These are phyloP conservation scores for Trilocha varians DNA, from an alignment of 2,888 invertebrate genomes.

Conservation along the genomic window DNA sequence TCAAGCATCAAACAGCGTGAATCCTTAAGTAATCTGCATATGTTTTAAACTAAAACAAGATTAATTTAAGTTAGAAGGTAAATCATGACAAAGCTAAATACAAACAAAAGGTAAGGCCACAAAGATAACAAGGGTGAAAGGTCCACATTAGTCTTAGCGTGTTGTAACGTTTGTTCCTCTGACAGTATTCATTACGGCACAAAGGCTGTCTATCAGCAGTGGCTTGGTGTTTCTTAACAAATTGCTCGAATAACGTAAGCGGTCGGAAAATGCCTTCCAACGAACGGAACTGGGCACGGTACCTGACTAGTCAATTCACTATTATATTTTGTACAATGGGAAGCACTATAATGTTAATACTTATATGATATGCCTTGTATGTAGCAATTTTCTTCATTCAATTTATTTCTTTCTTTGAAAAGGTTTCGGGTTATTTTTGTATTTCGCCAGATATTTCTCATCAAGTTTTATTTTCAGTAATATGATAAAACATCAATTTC, in stretches of 20 bases:
- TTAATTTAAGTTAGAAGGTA: slow-evolving; percentile 21
- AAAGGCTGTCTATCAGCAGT: slow-evolving; percentile 62
- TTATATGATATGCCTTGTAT: not conserved
- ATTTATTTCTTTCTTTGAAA: not conserved
- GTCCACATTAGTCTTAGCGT: slow-evolving; percentile 49
- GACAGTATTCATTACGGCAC: slow-evolving; percentile 64
- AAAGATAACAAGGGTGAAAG: slow-evolving; percentile 55
- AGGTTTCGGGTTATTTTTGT: too few relatives aligned
- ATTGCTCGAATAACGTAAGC: slow-evolving; percentile 47
- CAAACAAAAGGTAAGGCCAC: slow-evolving; percentile 44
- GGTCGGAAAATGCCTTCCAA: slow-evolving; percentile 34
- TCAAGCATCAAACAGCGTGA: not conserved
- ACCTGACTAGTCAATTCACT: slow-evolving; percentile 11
- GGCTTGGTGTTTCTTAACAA: slow-evolving; percentile 54
- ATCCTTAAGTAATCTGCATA: slow-evolving; percentile 3
- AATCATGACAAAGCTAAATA: slow-evolving; percentile 45
- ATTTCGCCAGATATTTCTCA: too few relatives aligned
- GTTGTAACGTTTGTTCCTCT: slow-evolving; percentile 50
- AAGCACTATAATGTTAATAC: not conserved
- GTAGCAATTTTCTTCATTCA: not conserved
- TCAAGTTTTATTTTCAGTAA: too few relatives aligned
- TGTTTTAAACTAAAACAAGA: slow-evolving; percentile 10
- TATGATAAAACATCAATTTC: too few relatives aligned
- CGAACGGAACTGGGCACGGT: slow-evolving; percentile 22
- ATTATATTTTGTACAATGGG: not conserved